Percentiles rank a stretch among this genome's conserved stretches.
Conservation (phyloP, 1,140 invertebrate genomes). For the Drosophila tropicalis region DNA sequence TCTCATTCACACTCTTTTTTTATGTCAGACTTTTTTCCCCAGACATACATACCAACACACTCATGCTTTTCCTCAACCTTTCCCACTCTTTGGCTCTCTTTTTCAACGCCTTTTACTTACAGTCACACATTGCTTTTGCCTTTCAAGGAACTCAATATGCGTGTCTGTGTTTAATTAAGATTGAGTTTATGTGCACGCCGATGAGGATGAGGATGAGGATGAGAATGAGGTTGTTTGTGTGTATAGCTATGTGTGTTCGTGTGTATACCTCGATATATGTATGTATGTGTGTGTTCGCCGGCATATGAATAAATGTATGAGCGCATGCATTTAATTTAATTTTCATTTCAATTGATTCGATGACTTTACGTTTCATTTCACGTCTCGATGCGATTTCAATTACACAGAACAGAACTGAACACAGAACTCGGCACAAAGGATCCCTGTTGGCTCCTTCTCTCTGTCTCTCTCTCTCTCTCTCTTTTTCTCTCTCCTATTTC, state of each 20-base stretch:
- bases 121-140: conserved; percentile 51
- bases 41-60: neutral
- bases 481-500: neutral
- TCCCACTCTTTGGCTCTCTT: neutral
- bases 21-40: conserved; percentile 8
- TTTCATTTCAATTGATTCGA: conserved; percentile 82
- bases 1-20: conserved; percentile 24
- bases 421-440: conserved; percentile 6
- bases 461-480: neutral
- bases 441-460: neutral
- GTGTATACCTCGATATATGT: neutral
- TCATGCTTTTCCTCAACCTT: neutral
- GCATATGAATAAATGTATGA: conserved; percentile 78
- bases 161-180: conserved; percentile 78
- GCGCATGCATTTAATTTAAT: conserved; percentile 80
- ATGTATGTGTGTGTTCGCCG: conserved; percentile 26
- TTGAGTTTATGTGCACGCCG: conserved; percentile 56
- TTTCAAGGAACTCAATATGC: conserved; percentile 76
- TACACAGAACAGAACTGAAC: conserved; percentile 42
- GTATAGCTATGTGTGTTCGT: conserved; percentile 11
- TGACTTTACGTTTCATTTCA: conserved; percentile 82
- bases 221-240: conserved; percentile 18
- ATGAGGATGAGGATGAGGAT: conserved; percentile 35
- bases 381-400: conserved; percentile 80
- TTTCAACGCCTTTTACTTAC: conserved; percentile 6